Percentiles rank a stretch among this genome's conserved stretches.
phyloP scores from a whole-genome alignment of 2,888 invertebrate species.

The Lasius platythorax region DNA sequence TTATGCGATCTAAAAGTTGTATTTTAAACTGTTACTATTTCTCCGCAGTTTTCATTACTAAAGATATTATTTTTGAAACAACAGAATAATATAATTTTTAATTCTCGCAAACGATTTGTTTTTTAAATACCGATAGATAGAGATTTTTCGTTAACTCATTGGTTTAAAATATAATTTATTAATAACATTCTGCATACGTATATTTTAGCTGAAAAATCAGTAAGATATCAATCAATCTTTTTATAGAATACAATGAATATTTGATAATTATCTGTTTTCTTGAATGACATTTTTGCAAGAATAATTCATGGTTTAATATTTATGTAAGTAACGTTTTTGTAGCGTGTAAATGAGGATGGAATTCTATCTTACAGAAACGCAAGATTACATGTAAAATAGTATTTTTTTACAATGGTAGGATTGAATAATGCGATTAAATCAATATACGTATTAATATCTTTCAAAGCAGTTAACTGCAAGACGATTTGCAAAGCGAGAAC shows the following conservation, averaged over 20 bases:
- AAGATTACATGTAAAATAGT: background rate
- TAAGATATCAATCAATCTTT: background rate
- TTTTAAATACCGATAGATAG: background rate
- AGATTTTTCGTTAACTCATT: background rate
- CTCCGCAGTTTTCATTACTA: background rate
- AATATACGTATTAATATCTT: conserved; percentile 33
- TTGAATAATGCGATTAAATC: conserved; percentile 41
- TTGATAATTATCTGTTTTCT: background rate
- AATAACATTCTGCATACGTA: background rate
- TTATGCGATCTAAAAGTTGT: background rate
- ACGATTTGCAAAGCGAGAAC: conserved; percentile 13
- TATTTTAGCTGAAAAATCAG: background rate
- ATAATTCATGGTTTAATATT: background rate
- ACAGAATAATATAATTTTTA: background rate
- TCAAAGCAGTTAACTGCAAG: conserved; percentile 15
- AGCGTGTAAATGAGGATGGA: background rate
- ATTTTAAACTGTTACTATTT: background rate
- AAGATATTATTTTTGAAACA: background rate
- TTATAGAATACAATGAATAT: background rate
- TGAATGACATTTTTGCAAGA: background rate
- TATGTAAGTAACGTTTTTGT: background rate
- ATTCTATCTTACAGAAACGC: background rate
- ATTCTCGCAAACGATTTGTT: background rate
- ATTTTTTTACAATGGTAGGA: conserved; percentile 12
- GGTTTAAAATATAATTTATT: background rate